phyloP scores from a whole-genome alignment of 1,140 invertebrate species.

The Brachystomella parvula region DNA sequence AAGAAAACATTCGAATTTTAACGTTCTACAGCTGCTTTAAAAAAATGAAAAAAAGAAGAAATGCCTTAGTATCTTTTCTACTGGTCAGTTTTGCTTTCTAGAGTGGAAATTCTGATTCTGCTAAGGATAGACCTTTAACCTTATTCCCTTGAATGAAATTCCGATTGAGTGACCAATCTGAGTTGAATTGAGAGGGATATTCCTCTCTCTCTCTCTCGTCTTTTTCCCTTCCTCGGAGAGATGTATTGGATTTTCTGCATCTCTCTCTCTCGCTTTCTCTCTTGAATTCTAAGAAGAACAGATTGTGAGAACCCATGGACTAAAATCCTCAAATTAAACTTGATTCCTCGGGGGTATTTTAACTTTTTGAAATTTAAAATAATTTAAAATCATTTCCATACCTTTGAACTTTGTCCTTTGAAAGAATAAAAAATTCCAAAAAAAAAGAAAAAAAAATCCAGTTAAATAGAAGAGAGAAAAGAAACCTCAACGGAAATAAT shows the following conservation, averaged over 20 bases:
- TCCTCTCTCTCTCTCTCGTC: too few relatives aligned
- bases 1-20: too few relatives aligned
- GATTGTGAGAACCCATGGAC: constrained; percentile 5
- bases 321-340: not conserved
- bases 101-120: too few relatives aligned
- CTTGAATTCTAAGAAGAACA: not conserved
- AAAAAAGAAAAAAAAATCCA: too few relatives aligned
- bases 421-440: too few relatives aligned
- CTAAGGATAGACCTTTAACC: too few relatives aligned
- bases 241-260: not conserved
- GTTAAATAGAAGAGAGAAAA: too few relatives aligned
- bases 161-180: not conserved
- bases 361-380: not conserved
- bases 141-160: constrained; percentile 1
- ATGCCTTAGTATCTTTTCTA: too few relatives aligned
- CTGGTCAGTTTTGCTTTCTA: too few relatives aligned
- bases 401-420: constrained; percentile 11
- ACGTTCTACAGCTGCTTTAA: too few relatives aligned
- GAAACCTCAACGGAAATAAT: constrained; percentile 10
- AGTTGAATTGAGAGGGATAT: not conserved
- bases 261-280: constrained; percentile 12
- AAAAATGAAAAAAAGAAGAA: too few relatives aligned
- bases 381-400: constrained; percentile 17
- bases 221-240: not conserved
- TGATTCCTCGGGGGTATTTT: too few relatives aligned